These are phyloP conservation scores for Rhinatrema bivittatum DNA, from an alignment of 2,797 vertebrate genomes.

Conservation along the genomic window DNA sequence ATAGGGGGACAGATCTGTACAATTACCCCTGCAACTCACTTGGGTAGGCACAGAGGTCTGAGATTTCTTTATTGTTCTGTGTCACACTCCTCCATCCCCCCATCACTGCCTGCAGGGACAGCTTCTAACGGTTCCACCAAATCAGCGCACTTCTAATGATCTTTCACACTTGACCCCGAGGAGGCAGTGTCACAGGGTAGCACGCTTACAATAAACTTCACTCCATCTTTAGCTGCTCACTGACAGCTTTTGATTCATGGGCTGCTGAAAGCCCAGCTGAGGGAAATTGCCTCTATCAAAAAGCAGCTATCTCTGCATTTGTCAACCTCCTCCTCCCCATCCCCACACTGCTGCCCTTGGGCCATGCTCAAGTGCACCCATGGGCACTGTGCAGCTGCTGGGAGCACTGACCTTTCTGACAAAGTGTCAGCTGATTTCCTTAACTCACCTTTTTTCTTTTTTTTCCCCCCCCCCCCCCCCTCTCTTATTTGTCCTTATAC, in stretches of 20 bases:
- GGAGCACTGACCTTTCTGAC: constrained; percentile 30
- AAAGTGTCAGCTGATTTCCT: constrained; percentile 26
- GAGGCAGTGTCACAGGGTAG: constrained; percentile 68
- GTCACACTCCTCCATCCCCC: constrained; percentile 6
- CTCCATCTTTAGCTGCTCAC: constrained; percentile 71
- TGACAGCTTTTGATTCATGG: constrained; percentile 89
- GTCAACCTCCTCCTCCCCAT: constrained; percentile 48
- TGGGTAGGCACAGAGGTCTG: too few species aligned
- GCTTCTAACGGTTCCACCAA: constrained; percentile 66
- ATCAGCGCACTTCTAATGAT: constrained; percentile 85
- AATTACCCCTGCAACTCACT: too few species aligned
- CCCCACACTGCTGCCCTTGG: constrained; percentile 23
- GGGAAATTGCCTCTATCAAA: constrained; percentile 81
- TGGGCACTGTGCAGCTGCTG: constrained; percentile 33
- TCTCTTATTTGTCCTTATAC: too few species aligned
- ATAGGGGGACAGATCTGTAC: too few species aligned
- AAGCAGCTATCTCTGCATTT: constrained; percentile 70
- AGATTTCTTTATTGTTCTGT: too few species aligned
- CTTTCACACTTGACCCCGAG: constrained; percentile 84
- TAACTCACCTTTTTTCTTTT: constrained; percentile 10
- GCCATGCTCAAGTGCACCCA: constrained; percentile 35
- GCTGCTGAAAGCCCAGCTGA: constrained; percentile 74
- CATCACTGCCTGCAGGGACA: constrained; percentile 34
- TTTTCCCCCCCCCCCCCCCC: neutral
- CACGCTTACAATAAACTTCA: constrained; percentile 74